Evolutionary conservation across 2,113 vertebrate genomes (phyloP), one percentile per base, ranked within the genome.

Genomic region (Melanotaenia duboulayi): DNA sequence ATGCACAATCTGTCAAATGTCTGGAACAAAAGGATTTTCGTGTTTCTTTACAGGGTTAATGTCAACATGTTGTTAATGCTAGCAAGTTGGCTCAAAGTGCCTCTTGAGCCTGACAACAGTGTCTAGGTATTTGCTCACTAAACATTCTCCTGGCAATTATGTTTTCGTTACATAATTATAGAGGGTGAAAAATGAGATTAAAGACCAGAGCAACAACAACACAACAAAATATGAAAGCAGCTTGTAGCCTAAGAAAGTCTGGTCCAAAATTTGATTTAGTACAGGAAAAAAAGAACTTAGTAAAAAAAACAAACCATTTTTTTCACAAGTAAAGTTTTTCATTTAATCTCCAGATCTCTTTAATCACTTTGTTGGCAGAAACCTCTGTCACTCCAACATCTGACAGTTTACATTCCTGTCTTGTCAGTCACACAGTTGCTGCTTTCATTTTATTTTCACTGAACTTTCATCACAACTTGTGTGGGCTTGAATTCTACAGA

Each of bases 1-100:
- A 74, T 11, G 68, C 56, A 46, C 1, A 0, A 20, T 74, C 17
- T 71, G 52, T 71, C 19, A 39, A 57, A 35, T 35, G 32, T 35
- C 32, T 8, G 32, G 1, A 35, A 6, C 6, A 6, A 28, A 28
- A 28, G 28, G 3, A 3, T 28, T 28, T 3, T 28, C 6, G 28
- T 28, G 28, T 28, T n/a, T n/a, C n/a, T n/a, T n/a, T n/a, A n/a
- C 3, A 28, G 28, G 28, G 3, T 28, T 28, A 28, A 28, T 28
- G 28, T 28, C 6, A 28, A 28, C 28, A 28, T 28, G 28, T 28
- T 28, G 28, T 28, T 28, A 28, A 28, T 28, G 28, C 28, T 28
- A 28, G 28, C 28, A 28, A 6, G 14, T 16, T 44, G 14, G 42
- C 11, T 13, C 42, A 46, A 46, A 46, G 44, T 17, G 14, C 42